Conservation (phyloP, 1,140 invertebrate species). For the Lineus longissimus region DNA sequence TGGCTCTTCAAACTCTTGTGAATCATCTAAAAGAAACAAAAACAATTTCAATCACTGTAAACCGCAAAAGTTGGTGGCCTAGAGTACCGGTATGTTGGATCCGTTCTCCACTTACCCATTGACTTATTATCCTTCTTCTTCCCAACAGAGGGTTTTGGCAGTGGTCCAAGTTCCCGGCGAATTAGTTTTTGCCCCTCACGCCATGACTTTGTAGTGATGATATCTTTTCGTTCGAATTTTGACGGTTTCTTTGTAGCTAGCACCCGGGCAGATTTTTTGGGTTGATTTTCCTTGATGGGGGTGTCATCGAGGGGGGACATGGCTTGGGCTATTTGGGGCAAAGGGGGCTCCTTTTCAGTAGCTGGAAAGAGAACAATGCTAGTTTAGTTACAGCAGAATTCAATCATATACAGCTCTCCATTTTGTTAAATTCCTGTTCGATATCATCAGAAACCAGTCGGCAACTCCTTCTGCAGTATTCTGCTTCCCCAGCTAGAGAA, state of each 20-base stretch:
- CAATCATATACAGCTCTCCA: not conserved
- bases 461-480: no score
- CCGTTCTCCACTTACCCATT: not conserved
- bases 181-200: constrained; percentile 43
- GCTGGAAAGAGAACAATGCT: constrained; percentile 9
- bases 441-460: not conserved
- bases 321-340: constrained; percentile 10
- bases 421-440: not conserved
- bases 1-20: constrained; percentile 9
- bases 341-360: constrained; percentile 5
- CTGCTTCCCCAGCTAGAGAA: no score
- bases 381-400: constrained; percentile 6
- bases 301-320: constrained; percentile 9
- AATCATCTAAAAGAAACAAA: constrained; percentile 4
- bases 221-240: constrained; percentile 21
- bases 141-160: not conserved
- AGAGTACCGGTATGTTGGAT: no score
- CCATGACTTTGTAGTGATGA: constrained; percentile 50
- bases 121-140: not conserved
- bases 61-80: not conserved
- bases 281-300: constrained; percentile 18
- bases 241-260: constrained; percentile 30
- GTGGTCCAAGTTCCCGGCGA: constrained; percentile 36
- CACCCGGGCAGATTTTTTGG: constrained; percentile 33
- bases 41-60: not conserved